Evolutionary conservation across 2,797 vertebrate genomes (phyloP).

Genomic region (Spinus olivaceus): DNA sequence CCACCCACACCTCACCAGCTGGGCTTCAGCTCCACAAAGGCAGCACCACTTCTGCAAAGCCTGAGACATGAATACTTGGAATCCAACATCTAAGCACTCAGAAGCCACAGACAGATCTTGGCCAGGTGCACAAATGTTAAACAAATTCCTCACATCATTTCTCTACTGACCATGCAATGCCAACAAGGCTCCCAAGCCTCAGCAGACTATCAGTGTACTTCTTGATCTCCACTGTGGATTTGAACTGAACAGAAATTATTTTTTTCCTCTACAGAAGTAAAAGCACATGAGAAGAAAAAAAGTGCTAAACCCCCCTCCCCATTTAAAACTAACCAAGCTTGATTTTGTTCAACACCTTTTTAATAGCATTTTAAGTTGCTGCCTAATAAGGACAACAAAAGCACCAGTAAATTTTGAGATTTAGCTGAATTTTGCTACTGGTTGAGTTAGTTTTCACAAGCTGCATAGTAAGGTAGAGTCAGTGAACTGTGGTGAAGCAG

Average conservation of each 20-base stretch:
- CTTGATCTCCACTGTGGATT: not conserved
- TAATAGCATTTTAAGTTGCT: not conserved
- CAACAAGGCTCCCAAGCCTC: not conserved
- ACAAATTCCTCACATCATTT: not conserved
- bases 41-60: not conserved
- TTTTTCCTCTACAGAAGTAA: not conserved
- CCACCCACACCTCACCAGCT: not conserved
- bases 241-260: not conserved
- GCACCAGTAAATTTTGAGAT: not conserved
- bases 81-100: not conserved
- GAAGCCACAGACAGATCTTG: not conserved
- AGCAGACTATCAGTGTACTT: not conserved
- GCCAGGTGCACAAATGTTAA: rapidly evolving
- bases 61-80: not conserved
- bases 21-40: not conserved
- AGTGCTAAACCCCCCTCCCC: not conserved
- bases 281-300: not conserved
- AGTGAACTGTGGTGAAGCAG: not conserved
- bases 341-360: not conserved
- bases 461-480: not conserved
- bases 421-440: not conserved
- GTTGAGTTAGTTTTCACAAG: not conserved
- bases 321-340: not conserved
- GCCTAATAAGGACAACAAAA: not conserved
- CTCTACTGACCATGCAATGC: not conserved